These are phyloP conservation scores for Oncorhynchus kisutch DNA, from an alignment of 2,113 vertebrate species.

Conservation along the genomic window DNA sequence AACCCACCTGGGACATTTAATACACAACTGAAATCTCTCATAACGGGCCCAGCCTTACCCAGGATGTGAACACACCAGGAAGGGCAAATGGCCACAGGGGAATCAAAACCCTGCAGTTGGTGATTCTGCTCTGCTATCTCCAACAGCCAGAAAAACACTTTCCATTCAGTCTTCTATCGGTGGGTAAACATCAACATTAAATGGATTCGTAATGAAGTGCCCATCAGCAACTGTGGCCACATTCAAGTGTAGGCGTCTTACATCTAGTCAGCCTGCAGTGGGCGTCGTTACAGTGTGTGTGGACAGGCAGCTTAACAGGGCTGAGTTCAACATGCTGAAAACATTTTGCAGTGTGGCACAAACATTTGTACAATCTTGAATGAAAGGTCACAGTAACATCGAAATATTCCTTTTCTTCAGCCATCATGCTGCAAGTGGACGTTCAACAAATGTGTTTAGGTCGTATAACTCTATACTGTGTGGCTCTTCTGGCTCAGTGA, in stretches of 20 bases:
- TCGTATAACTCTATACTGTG: neutral
- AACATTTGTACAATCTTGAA: neutral
- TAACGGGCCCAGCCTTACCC: slow-evolving; percentile 6
- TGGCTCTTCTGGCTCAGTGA: too few relatives aligned
- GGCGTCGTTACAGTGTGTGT: slow-evolving; percentile 36
- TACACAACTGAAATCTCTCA: neutral
- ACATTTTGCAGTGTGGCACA: neutral
- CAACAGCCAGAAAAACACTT: neutral
- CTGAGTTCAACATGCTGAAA: slow-evolving; percentile 7
- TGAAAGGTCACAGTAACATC: neutral
- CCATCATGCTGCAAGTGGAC: neutral
- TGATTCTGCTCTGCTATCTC: neutral
- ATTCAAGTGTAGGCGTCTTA: neutral
- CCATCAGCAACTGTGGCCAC: slow-evolving; percentile 18
- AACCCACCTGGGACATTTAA: neutral
- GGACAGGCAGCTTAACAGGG: slow-evolving; percentile 60
- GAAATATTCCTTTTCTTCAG: slow-evolving; percentile 2
- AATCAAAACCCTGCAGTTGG: slow-evolving; percentile 27
- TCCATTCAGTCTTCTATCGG: slow-evolving; percentile 2
- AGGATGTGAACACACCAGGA: slow-evolving; percentile 9
- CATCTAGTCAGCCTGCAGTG: slow-evolving; percentile 20
- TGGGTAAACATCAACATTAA: slow-evolving; percentile 36
- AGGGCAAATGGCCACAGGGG: slow-evolving; percentile 2
- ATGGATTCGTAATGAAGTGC: slow-evolving; percentile 40
- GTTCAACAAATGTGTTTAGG: slow-evolving; percentile 34